phyloP scores from a whole-genome alignment of 2,888 invertebrate genomes.

The Agonum fuliginosum region DNA sequence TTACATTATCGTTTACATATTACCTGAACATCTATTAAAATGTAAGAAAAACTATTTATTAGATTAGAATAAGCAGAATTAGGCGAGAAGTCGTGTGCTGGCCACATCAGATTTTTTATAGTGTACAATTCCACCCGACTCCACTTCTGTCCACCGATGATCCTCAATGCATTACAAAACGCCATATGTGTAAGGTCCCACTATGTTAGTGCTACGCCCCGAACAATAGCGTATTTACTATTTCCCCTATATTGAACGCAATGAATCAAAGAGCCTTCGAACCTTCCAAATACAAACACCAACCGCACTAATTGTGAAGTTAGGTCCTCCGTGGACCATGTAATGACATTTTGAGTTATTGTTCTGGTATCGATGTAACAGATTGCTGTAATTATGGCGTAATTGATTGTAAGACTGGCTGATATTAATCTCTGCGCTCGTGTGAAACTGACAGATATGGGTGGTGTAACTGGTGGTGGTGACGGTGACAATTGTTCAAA shows the following conservation, averaged over 20 bases:
- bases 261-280: conserved; percentile 37
- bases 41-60: too few species aligned
- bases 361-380: conserved; percentile 37
- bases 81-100: too few species aligned
- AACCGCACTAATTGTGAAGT: conserved; percentile 18
- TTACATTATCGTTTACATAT: too few species aligned
- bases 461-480: background rate
- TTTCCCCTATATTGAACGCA: conserved; percentile 49
- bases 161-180: conserved; percentile 12
- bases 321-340: background rate
- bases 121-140: background rate
- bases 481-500: conserved; percentile 23
- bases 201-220: background rate
- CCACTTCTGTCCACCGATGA: background rate
- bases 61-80: too few species aligned
- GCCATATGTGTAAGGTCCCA: conserved; percentile 42
- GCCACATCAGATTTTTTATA: too few species aligned
- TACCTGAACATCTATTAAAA: too few species aligned
- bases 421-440: conserved; percentile 35
- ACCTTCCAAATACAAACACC: conserved; percentile 19
- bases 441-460: conserved; percentile 48
- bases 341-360: conserved; percentile 51
- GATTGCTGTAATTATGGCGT: conserved; percentile 41
- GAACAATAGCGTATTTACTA: conserved; percentile 17
- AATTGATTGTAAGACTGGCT: conserved; percentile 38